Conservation (phyloP, 2,888 invertebrate genomes). For the Heliconius sara region DNA sequence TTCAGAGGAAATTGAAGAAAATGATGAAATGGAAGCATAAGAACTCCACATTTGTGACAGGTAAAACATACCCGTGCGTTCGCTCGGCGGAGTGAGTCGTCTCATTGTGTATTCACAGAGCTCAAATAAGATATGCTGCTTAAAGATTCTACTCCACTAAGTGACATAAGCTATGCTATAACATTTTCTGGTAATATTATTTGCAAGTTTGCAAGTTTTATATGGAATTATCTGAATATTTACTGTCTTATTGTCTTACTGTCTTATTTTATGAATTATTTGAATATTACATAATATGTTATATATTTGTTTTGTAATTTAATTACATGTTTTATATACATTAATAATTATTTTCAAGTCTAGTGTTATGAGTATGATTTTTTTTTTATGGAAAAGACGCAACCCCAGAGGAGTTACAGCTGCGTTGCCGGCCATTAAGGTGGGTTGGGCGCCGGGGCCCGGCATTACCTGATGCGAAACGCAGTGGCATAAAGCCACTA, state of each 20-base stretch:
- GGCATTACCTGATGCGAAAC: too few species aligned
- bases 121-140: constrained; percentile 13
- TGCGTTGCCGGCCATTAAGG: too few species aligned
- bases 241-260: too few species aligned
- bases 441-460: too few species aligned
- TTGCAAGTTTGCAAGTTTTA: background rate
- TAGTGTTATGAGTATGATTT: too few species aligned
- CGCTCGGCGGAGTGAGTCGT: constrained; percentile 7
- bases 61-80: constrained; percentile 17
- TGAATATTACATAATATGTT: background rate
- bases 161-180: background rate
- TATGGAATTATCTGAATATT: background rate
- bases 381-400: too few species aligned
- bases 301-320: too few species aligned
- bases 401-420: too few species aligned
- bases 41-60: constrained; percentile 12
- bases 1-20: constrained; percentile 9
- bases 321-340: too few species aligned
- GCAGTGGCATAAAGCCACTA: too few species aligned
- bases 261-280: too few species aligned
- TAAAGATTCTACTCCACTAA: background rate
- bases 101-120: constrained; percentile 31
- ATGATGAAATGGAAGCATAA: constrained; percentile 9
- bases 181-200: background rate
- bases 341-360: too few species aligned